Evolutionary conservation across 1,140 invertebrate species (phyloP), one percentile per base, ranked within the genome.

Genomic region (Olivierus martensii): DNA sequence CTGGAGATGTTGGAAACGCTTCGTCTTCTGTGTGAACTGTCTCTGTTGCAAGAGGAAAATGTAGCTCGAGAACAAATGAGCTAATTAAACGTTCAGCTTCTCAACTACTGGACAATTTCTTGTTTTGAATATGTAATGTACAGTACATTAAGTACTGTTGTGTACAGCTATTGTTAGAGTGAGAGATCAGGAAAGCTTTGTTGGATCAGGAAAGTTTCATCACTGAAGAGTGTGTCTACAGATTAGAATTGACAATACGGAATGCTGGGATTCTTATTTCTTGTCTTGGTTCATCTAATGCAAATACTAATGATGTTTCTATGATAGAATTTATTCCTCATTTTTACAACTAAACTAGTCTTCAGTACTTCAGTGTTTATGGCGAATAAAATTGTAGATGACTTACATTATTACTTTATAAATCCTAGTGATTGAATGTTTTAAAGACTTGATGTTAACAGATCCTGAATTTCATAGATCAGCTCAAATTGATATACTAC

Each of bases 391-490:
- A 44, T 51, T 15, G 15, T 10, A 10, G 38, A 19, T 2, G 19
- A 17, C 10, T 3, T 51, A 2, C 49, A 37, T 15, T 11, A 44
- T 36, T 7, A 3, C 15, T 3, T 3, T 19, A 4, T 43, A 22
- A 7, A 42, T 36, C n/a, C 17, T 2, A 2, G 9, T 28, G 4
- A 3, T 9, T 6, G n/a, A 42, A 22, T 2, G 10, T 15, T 44
- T 43, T 19, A 11, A 34, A 2, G 41, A 51, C 21, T 7, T 51
- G 6, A 14, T 11, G 4, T 10, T 51, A 17, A 37, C 49, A 6
- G 49, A 51, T 17, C 49, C 49, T 4, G 12, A 19, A 34, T 51
- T 51, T 43, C 42, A 22, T 35, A 43, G 42, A 35, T 42, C 22
- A 42, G 39, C 5, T 5, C 10, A 18, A 6, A 28, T 51, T n/a